phyloP scores from a whole-genome alignment of 2,113 vertebrate species.

The Alosa alosa region DNA sequence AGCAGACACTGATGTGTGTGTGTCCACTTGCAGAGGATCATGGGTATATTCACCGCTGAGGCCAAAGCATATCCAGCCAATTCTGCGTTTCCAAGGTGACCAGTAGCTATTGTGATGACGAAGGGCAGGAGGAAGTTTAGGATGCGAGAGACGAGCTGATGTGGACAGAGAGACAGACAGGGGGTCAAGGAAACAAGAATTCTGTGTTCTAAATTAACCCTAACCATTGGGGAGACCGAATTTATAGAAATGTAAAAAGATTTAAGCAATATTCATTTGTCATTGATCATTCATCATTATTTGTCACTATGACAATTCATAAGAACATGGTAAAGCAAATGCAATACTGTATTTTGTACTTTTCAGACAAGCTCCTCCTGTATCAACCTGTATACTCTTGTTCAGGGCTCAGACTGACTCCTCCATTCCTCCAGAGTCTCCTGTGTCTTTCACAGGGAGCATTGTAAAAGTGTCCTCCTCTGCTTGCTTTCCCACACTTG shows the following conservation, averaged over 20 bases:
- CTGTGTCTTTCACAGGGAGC: background rate
- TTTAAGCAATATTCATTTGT: background rate
- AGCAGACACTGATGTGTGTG: background rate
- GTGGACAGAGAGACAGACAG: conserved; percentile 24
- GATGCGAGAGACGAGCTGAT: conserved; percentile 81
- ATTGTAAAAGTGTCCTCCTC: background rate
- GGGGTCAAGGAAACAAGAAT: background rate
- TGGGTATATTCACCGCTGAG: conserved; percentile 73
- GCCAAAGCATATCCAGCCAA: conserved; percentile 86
- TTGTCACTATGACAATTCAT: background rate
- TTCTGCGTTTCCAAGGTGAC: conserved; percentile 86
- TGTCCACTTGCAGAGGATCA: background rate
- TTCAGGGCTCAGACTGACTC: background rate
- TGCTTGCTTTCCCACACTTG: conserved; percentile 2
- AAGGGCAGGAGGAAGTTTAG: conserved; percentile 81
- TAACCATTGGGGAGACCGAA: too few relatives aligned
- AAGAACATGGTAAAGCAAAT: background rate
- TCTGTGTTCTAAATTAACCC: background rate
- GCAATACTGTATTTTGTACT: background rate
- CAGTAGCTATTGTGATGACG: conserved; percentile 88
- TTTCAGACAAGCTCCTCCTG: background rate
- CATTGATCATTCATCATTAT: background rate
- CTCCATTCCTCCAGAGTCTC: background rate
- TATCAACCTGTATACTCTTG: background rate
- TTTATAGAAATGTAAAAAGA: background rate